These are phyloP conservation scores for Theodoxus fluviatilis DNA, from an alignment of 2,888 invertebrate genomes.

Conservation along the genomic window DNA sequence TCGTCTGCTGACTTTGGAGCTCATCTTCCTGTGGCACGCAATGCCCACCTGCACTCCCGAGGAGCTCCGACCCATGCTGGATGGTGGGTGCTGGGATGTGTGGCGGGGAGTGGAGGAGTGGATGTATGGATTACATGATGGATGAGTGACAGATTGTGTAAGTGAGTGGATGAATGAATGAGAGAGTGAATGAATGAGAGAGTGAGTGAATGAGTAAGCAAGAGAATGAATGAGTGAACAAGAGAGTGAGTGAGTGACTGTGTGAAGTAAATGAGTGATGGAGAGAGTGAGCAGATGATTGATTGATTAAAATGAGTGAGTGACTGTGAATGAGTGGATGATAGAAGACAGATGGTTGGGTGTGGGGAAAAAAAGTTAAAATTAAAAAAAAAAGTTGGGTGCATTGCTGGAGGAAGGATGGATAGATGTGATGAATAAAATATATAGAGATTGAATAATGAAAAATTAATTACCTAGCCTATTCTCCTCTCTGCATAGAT, in stretches of 20 bases:
- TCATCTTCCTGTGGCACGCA: constrained; percentile 76
- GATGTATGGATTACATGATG: neutral
- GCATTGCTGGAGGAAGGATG: too few species aligned
- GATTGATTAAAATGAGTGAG: too few species aligned
- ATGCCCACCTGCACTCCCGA: constrained; percentile 66
- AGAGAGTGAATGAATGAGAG: neutral
- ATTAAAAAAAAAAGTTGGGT: too few species aligned
- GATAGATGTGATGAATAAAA: too few species aligned
- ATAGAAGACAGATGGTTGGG: too few species aligned
- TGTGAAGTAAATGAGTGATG: neutral
- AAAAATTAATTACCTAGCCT: too few species aligned
- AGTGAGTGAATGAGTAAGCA: neutral
- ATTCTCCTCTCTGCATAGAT: too few species aligned
- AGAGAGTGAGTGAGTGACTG: neutral
- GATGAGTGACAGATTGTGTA: neutral
- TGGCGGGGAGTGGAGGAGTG: neutral
- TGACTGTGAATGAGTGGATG: too few species aligned
- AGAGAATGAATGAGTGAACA: neutral
- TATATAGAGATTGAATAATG: too few species aligned
- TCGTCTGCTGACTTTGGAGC: constrained; percentile 72
- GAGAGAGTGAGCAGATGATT: neutral
- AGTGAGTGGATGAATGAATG: neutral
- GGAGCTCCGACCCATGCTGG: constrained; percentile 49
- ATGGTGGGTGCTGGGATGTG: constrained; percentile 42
- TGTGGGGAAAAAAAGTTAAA: too few species aligned